A percentile compares a stretch with the other conserved stretches of the same genome.
Evolutionary conservation across 2,113 vertebrate genomes (phyloP).

Genomic region (Thunnus thynnus): DNA sequence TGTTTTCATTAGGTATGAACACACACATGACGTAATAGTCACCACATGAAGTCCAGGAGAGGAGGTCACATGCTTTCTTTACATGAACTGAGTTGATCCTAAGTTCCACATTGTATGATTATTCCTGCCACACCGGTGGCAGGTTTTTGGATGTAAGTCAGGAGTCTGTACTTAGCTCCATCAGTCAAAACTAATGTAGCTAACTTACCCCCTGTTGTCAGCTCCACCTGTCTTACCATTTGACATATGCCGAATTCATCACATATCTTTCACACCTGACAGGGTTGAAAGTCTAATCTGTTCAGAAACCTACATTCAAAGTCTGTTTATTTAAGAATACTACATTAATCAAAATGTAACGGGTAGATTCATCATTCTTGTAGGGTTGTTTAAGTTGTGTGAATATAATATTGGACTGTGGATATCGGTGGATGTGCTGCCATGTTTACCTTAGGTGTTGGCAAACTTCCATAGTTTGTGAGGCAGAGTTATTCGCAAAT

Average conservation of each 20-base stretch:
- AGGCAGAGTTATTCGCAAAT: slow-evolving; percentile 39
- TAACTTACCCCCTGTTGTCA: slow-evolving; percentile 4
- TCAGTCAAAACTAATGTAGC: slow-evolving; percentile 27
- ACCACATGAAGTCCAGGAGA: neutral
- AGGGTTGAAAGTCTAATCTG: neutral
- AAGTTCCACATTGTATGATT: neutral
- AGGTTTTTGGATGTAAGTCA: neutral
- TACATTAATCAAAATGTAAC: neutral
- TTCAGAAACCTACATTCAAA: neutral
- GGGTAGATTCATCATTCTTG: neutral
- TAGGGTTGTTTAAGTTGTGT: neutral
- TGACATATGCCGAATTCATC: slow-evolving; percentile 35
- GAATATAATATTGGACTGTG: neutral
- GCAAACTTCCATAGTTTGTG: slow-evolving; percentile 32
- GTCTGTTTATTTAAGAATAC: neutral
- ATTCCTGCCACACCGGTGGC: neutral
- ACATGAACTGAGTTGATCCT: neutral
- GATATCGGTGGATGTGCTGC: neutral
- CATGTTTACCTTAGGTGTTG: slow-evolving; percentile 33
- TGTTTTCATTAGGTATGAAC: neutral
- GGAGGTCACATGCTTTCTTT: neutral
- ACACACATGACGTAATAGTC: neutral
- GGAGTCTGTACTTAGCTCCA: neutral
- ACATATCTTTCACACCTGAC: slow-evolving; percentile 9
- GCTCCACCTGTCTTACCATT: slow-evolving; percentile 12